A percentile compares a stretch with the other conserved stretches of the same genome.
Conservation (phyloP, 2,113 vertebrate species). For the Myotis brandtii region DNA sequence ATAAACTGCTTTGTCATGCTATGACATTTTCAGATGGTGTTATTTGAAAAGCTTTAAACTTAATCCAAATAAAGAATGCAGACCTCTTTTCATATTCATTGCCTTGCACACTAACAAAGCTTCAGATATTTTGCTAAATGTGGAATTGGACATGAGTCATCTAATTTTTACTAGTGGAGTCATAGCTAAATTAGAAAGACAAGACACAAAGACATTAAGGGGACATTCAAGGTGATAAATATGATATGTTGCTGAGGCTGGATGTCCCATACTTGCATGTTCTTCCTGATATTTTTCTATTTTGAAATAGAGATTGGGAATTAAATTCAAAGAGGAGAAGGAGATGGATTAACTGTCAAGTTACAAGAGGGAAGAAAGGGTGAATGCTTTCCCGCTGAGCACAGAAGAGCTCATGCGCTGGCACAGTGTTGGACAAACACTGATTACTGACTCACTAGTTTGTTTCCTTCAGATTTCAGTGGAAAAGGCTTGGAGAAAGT, state of each 20-base stretch:
- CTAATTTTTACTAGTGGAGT: constrained; percentile 77
- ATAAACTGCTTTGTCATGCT: constrained; percentile 57
- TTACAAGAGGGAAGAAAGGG: constrained; percentile 19
- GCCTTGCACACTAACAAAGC: constrained; percentile 67
- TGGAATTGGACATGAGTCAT: constrained; percentile 75
- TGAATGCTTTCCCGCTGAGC: constrained; percentile 42
- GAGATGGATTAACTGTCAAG: constrained; percentile 52
- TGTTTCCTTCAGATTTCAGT: constrained; percentile 58
- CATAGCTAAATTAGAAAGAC: constrained; percentile 72
- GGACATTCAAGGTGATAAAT: constrained; percentile 65
- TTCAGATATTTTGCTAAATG: constrained; percentile 79
- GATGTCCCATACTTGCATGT: not conserved
- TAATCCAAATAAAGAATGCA: constrained; percentile 78
- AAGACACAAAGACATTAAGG: constrained; percentile 56
- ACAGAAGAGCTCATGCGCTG: not conserved
- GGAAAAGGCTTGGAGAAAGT: not conserved
- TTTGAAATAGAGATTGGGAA: constrained; percentile 47
- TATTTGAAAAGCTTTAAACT: constrained; percentile 77
- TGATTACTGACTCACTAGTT: constrained; percentile 57
- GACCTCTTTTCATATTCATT: constrained; percentile 76
- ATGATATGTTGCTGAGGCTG: not conserved
- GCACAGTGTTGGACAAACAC: not conserved
- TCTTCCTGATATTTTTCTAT: constrained; percentile 61
- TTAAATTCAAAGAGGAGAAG: constrained; percentile 52
- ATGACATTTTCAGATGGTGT: constrained; percentile 78